Conservation (phyloP, 2,797 vertebrate genomes). For the Meda fulgida region DNA sequence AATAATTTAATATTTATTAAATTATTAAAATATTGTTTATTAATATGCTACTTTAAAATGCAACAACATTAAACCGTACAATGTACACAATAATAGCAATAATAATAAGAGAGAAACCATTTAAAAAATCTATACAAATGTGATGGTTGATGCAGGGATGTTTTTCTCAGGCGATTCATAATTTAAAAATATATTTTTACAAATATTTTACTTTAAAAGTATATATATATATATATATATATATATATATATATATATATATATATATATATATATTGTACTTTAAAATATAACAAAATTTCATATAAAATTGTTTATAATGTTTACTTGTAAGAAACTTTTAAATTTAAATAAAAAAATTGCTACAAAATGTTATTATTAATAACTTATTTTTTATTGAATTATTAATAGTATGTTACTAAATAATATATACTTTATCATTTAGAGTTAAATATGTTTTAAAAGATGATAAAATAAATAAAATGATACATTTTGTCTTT, state of each 20-base stretch:
- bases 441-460: background rate
- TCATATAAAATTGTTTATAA: background rate
- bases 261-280: background rate
- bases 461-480: background rate
- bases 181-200: background rate
- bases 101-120: too few species aligned
- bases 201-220: too few species aligned
- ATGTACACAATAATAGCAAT: background rate
- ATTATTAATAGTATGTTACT: background rate
- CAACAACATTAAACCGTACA: background rate
- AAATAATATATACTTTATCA: too few species aligned
- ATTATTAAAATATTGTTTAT: background rate
- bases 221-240: too few species aligned
- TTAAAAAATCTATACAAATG: background rate
- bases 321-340: background rate
- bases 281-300: background rate
- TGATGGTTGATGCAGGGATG: background rate
- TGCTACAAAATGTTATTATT: background rate
- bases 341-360: too few species aligned
- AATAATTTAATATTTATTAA: background rate
- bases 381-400: background rate
- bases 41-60: background rate
- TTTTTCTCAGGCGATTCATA: background rate
- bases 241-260: too few species aligned
- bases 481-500: background rate